These are phyloP conservation scores for Alfaro cultratus DNA, from an alignment of 2,797 vertebrate genomes.

Conservation along the genomic window DNA sequence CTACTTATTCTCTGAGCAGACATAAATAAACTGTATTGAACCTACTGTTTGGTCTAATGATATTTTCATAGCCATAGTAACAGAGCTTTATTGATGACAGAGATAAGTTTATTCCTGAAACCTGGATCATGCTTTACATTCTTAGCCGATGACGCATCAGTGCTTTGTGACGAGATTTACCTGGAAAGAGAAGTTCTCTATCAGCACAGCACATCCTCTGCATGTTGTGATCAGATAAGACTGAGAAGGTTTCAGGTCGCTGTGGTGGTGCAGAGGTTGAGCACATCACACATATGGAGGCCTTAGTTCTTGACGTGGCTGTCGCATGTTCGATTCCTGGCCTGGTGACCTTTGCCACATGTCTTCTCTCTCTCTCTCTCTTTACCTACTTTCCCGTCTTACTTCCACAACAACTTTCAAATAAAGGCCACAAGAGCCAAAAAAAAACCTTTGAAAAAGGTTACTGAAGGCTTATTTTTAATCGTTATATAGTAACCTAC, in stretches of 20 bases:
- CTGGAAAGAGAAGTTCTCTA: background rate
- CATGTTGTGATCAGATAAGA: slow-evolving; percentile 51
- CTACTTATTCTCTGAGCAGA: background rate
- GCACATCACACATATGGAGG: too few species aligned
- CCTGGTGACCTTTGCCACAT: too few species aligned
- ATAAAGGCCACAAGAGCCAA: too few species aligned
- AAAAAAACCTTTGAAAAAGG: too few species aligned
- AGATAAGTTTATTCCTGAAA: slow-evolving; percentile 25
- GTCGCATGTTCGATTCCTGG: too few species aligned
- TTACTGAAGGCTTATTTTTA: background rate
- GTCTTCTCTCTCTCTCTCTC: too few species aligned
- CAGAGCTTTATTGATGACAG: slow-evolving; percentile 22
- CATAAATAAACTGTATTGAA: background rate
- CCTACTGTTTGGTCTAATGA: slow-evolving; percentile 47
- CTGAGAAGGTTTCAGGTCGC: background rate
- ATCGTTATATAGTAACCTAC: background rate
- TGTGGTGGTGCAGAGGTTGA: too few species aligned
- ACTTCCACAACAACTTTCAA: too few species aligned
- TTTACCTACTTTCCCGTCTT: too few species aligned
- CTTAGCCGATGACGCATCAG: slow-evolving; percentile 39
- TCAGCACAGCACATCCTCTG: slow-evolving; percentile 6
- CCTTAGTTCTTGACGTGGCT: too few species aligned
- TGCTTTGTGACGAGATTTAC: slow-evolving; percentile 8
- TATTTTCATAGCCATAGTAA: slow-evolving; percentile 28
- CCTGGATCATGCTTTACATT: slow-evolving; percentile 23